A percentile compares a stretch with the other conserved stretches of the same genome.
phyloP scores from a whole-genome alignment of 1,140 invertebrate genomes.

The Zaprionus africanus region DNA sequence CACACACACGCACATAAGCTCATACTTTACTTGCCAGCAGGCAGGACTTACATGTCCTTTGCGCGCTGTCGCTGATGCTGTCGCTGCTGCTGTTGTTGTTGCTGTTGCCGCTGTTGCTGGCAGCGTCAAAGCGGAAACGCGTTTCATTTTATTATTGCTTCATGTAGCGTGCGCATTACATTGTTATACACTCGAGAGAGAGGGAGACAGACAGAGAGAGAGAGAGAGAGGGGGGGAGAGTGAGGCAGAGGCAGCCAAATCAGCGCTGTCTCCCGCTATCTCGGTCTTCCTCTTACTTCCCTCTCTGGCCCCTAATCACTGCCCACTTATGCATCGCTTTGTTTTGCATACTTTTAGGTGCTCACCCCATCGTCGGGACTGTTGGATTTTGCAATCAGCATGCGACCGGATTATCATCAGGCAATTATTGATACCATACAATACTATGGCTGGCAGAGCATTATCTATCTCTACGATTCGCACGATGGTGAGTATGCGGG shows the following conservation, averaged over 20 bases:
- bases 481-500: conserved; percentile 85
- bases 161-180: conserved; percentile 81
- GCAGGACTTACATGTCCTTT: conserved; percentile 54
- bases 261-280: neutral
- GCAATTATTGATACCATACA: conserved; percentile 96
- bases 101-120: conserved; percentile 9
- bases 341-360: conserved; percentile 86
- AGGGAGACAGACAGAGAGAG: neutral
- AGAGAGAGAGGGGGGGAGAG: neutral
- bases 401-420: conserved; percentile 96
- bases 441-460: conserved; percentile 95
- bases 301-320: neutral
- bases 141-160: conserved; percentile 83
- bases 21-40: conserved; percentile 35
- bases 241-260: neutral
- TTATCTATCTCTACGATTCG: conserved; percentile 97
- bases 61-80: conserved; percentile 16
- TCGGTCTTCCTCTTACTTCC: neutral
- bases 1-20: conserved; percentile 20
- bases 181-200: conserved; percentile 56
- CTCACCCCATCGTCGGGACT: conserved; percentile 92
- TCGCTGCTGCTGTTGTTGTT: neutral
- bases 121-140: conserved; percentile 70
- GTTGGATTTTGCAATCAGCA: conserved; percentile 94
- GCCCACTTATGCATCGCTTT: conserved; percentile 44